phyloP scores from a whole-genome alignment of 1,140 invertebrate genomes.

The Orius insidiosus region DNA sequence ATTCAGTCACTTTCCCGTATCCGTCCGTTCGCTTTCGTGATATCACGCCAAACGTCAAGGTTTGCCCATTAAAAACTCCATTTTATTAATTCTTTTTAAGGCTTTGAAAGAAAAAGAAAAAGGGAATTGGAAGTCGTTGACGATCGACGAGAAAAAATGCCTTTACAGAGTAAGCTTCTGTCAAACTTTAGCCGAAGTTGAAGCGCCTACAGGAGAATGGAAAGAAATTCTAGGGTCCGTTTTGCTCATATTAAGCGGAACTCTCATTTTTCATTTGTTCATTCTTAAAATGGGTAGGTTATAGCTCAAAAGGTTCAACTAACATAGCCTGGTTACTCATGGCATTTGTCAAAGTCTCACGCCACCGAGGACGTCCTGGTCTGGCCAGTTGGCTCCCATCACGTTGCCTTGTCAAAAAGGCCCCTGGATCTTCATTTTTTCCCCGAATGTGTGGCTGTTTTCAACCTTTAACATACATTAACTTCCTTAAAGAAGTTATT shows the following conservation, averaged over 20 bases:
- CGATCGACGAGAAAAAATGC: slow-evolving; percentile 79
- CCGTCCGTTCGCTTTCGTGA: slow-evolving; percentile 44
- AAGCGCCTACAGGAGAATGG: slow-evolving; percentile 77
- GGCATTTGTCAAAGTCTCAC: too few relatives aligned
- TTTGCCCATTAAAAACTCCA: too few relatives aligned
- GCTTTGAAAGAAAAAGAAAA: slow-evolving; percentile 79
- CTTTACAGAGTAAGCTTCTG: slow-evolving; percentile 84
- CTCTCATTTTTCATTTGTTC: slow-evolving; percentile 50
- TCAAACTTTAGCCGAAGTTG: slow-evolving; percentile 80
- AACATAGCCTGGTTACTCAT: too few relatives aligned
- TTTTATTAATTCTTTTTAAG: slow-evolving; percentile 27
- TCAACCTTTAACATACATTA: too few relatives aligned
- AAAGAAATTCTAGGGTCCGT: slow-evolving; percentile 50
- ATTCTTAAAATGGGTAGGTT: slow-evolving; percentile 57
- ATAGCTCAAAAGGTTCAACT: too few relatives aligned
- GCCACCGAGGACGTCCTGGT: too few relatives aligned
- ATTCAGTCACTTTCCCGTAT: slow-evolving; percentile 34
- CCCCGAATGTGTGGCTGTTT: too few relatives aligned
- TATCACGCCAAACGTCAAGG: slow-evolving; percentile 32
- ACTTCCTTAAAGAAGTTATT: too few relatives aligned
- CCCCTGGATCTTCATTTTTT: too few relatives aligned
- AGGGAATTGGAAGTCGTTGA: slow-evolving; percentile 84
- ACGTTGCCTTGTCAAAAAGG: too few relatives aligned
- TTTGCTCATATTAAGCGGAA: slow-evolving; percentile 34
- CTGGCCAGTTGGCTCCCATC: too few relatives aligned